These are phyloP conservation scores for Lontra canadensis DNA, from an alignment of 2,113 vertebrate genomes.

Conservation along the genomic window DNA sequence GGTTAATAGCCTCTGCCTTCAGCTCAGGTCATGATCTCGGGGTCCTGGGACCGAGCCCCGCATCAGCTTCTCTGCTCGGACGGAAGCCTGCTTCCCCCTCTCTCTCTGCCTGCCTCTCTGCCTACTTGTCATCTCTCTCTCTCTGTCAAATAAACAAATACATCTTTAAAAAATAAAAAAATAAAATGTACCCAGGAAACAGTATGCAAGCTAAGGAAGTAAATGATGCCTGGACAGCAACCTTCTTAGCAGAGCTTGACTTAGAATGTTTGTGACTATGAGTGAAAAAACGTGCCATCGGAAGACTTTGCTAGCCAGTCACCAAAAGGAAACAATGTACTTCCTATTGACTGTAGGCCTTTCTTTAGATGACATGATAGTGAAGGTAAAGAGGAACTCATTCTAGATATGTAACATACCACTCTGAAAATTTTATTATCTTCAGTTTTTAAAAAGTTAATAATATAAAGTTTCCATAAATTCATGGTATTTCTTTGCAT, in stretches of 20 bases:
- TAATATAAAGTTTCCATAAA: neutral
- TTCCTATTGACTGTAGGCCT: neutral
- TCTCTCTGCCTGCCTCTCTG: too few species aligned
- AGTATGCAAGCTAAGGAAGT: neutral
- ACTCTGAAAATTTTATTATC: neutral
- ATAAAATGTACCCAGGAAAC: neutral
- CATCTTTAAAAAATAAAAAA: too few species aligned
- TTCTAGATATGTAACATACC: neutral
- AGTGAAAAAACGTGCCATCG: neutral
- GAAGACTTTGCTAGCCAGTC: neutral
- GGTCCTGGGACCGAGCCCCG: too few species aligned
- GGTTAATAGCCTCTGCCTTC: too few species aligned
- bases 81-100: too few species aligned
- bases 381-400: neutral
- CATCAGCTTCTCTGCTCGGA: too few species aligned
- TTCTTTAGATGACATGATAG: neutral
- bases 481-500: neutral
- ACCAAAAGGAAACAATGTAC: neutral
- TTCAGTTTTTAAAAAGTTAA: conserved; percentile 25
- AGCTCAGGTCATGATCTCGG: too few species aligned
- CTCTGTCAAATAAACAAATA: too few species aligned
- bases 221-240: neutral
- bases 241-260: neutral
- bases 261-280: neutral
- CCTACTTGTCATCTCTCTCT: too few species aligned